phyloP scores from a whole-genome alignment of 1,140 invertebrate genomes.

The Heliconius hewitsoni region DNA sequence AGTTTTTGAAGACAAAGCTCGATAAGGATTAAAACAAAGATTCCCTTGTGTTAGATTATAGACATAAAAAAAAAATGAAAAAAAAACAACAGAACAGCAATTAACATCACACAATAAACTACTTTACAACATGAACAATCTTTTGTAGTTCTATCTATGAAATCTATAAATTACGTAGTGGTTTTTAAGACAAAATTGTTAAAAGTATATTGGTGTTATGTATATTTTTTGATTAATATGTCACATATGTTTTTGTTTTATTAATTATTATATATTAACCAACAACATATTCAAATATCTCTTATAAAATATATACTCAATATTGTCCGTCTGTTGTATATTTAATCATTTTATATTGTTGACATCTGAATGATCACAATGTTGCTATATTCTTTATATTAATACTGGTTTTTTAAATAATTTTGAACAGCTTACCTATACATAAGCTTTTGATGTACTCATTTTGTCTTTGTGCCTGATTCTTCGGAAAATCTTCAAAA shows the following conservation, averaged over 20 bases:
- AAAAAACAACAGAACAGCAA: not conserved
- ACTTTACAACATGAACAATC: not conserved
- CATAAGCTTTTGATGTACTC: not conserved
- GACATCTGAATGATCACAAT: not conserved
- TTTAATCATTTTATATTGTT: not conserved
- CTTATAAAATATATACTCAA: not conserved
- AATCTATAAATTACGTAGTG: not conserved
- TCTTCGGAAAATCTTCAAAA: not conserved
- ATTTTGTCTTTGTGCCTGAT: not conserved
- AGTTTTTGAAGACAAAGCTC: not conserved
- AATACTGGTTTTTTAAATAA: not conserved
- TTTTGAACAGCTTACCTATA: not conserved
- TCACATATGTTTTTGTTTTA: not conserved
- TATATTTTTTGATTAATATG: not conserved
- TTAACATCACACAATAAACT: not conserved
- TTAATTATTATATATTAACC: not conserved
- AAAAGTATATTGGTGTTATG: not conserved
- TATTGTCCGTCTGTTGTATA: not conserved
- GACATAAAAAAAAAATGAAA: not conserved
- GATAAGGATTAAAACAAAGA: not conserved
- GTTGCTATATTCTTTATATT: not conserved
- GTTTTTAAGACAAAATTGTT: not conserved
- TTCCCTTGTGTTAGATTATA: not conserved
- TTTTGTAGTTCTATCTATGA: not conserved
- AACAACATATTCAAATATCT: not conserved